phyloP scores from a whole-genome alignment of 2,797 vertebrate genomes.

The Platalea minor region DNA sequence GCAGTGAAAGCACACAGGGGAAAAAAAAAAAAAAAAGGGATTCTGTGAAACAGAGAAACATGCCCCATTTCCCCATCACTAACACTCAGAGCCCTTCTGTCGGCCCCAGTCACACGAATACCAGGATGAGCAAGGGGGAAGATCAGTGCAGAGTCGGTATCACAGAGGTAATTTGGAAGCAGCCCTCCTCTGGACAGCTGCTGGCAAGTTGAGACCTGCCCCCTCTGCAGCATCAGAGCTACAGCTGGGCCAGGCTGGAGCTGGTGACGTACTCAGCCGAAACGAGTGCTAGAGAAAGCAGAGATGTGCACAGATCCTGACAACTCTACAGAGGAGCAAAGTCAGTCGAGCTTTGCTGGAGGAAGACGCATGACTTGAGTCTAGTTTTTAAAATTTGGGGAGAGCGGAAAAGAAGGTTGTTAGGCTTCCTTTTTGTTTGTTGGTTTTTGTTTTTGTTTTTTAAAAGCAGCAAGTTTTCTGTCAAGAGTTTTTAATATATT shows the following conservation, averaged over 20 bases:
- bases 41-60: not conserved
- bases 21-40: not conserved
- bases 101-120: not conserved
- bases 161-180: not conserved
- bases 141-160: not conserved
- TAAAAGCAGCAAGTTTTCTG: not conserved
- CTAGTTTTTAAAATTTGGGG: not conserved
- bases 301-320: not conserved
- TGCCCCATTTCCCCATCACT: not conserved
- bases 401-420: not conserved
- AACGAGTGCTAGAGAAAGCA: not conserved
- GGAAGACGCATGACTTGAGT: not conserved
- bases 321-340: not conserved
- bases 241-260: not conserved
- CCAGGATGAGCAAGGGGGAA: not conserved
- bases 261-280: not conserved
- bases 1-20: not conserved
- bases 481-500: slow-evolving; percentile 75
- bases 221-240: not conserved
- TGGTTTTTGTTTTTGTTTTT: not conserved
- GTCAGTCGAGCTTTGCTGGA: not conserved
- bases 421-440: not conserved
- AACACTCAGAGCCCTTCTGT: not conserved
- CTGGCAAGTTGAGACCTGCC: not conserved
- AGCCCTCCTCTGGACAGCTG: not conserved